A percentile compares a stretch with the other conserved stretches of the same genome.
These are phyloP conservation scores for Thalpophila matura DNA, from an alignment of 2,888 invertebrate genomes.

Conservation along the genomic window DNA sequence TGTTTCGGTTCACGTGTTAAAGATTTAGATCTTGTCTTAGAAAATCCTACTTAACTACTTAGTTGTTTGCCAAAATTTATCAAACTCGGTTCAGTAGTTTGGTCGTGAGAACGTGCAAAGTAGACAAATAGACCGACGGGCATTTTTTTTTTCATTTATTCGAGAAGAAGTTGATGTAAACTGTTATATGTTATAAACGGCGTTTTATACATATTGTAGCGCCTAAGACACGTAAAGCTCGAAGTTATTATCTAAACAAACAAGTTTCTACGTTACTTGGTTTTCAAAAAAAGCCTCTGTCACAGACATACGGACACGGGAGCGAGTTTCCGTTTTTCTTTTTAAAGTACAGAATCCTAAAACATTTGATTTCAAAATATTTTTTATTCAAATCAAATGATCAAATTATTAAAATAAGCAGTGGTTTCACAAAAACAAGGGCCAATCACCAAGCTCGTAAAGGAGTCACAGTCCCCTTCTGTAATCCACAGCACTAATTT, in stretches of 20 bases:
- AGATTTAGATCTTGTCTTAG: too few species aligned
- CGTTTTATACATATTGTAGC: neutral
- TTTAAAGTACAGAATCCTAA: too few species aligned
- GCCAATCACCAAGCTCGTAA: slow-evolving; percentile 23
- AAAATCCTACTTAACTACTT: too few species aligned
- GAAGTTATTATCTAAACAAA: too few species aligned
- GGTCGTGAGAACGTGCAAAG: neutral
- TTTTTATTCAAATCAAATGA: slow-evolving; percentile 16
- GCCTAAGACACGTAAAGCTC: too few species aligned
- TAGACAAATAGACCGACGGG: neutral
- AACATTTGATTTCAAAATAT: neutral
- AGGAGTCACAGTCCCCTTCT: slow-evolving; percentile 41
- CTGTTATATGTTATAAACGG: too few species aligned
- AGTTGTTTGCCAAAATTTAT: neutral
- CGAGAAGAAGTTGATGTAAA: neutral
- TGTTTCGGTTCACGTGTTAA: too few species aligned
- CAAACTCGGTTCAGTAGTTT: neutral
- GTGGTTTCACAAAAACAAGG: neutral
- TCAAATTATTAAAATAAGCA: neutral
- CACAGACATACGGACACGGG: too few species aligned
- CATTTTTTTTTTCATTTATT: neutral
- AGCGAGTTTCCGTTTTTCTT: too few species aligned
- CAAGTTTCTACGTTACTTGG: too few species aligned
- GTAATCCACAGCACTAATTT: slow-evolving; percentile 33
- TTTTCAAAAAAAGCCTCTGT: too few species aligned